A percentile compares a stretch with the other conserved stretches of the same genome.
These are phyloP conservation scores for Ophthalmolycus amberensis DNA, from an alignment of 2,113 vertebrate genomes.

Conservation along the genomic window DNA sequence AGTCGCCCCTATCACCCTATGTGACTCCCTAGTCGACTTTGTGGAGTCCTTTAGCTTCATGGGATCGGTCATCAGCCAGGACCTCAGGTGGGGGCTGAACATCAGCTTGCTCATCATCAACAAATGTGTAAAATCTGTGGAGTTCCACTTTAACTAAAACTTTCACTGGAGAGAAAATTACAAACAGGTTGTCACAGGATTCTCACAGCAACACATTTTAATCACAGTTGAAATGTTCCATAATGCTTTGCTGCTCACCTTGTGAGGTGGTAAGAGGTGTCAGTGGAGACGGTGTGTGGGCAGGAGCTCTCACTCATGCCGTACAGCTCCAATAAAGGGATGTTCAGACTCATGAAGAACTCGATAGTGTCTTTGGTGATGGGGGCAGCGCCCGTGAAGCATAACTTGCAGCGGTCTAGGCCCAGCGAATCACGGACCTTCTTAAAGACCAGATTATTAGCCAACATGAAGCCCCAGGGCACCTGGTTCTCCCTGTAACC, in stretches of 20 bases:
- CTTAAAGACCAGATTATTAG: slow-evolving; percentile 83
- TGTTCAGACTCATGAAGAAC: slow-evolving; percentile 87
- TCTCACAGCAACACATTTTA: background rate
- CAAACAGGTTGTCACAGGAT: no score
- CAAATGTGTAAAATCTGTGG: background rate
- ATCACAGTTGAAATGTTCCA: background rate
- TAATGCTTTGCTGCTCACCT: slow-evolving; percentile 72
- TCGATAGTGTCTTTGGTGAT: slow-evolving; percentile 83
- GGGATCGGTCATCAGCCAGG: no score
- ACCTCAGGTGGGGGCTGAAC: no score
- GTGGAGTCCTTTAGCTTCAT: no score
- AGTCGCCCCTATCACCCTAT: no score
- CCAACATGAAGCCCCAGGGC: slow-evolving; percentile 83
- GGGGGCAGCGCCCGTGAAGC: slow-evolving; percentile 79
- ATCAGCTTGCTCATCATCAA: no score
- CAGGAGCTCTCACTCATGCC: slow-evolving; percentile 85
- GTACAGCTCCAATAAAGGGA: slow-evolving; percentile 80
- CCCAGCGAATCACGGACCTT: slow-evolving; percentile 79
- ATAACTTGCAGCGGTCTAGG: slow-evolving; percentile 79
- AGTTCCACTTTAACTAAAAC: background rate
- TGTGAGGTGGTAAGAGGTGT: slow-evolving; percentile 52
- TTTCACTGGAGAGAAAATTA: no score
- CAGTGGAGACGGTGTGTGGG: slow-evolving; percentile 74
- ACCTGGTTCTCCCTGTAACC: slow-evolving; percentile 68
- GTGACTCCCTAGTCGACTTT: no score